Evolutionary conservation across 1,140 invertebrate species (phyloP).

Genomic region (Polyergus mexicanus): DNA sequence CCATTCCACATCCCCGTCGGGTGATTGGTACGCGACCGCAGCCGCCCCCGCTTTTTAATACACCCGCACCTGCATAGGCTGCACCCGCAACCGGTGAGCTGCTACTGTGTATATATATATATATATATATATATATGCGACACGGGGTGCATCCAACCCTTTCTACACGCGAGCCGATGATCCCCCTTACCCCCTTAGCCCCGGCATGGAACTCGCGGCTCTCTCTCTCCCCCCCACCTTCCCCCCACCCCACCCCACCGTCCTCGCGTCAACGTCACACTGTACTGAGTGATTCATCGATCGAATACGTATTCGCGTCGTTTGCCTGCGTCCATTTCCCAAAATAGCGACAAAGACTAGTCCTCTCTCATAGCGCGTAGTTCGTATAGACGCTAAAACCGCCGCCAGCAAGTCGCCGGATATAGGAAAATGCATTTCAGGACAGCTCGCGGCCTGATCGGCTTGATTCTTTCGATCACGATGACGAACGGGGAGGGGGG

Average conservation of each 20-base stretch:
- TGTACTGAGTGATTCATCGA: slow-evolving; percentile 83
- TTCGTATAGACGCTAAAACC: slow-evolving; percentile 64
- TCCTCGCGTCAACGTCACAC: slow-evolving; percentile 81
- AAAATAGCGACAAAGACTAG: slow-evolving; percentile 81
- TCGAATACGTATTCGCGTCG: slow-evolving; percentile 77
- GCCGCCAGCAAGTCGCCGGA: slow-evolving; percentile 70
- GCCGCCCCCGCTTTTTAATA: slow-evolving; percentile 83
- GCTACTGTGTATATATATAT: slow-evolving; percentile 64
- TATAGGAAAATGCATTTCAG: slow-evolving; percentile 74
- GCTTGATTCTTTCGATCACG: slow-evolving; percentile 43
- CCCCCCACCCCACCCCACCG: too few species aligned
- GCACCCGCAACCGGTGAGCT: slow-evolving; percentile 74
- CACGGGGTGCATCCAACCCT: slow-evolving; percentile 66
- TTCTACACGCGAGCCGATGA: slow-evolving; percentile 35
- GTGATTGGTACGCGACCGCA: slow-evolving; percentile 83
- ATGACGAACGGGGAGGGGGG: slow-evolving; percentile 40
- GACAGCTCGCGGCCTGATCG: slow-evolving; percentile 61
- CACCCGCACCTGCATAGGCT: slow-evolving; percentile 80
- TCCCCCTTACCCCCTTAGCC: slow-evolving; percentile 23
- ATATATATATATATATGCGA: slow-evolving; percentile 53
- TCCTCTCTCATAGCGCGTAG: slow-evolving; percentile 62
- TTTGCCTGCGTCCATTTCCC: slow-evolving; percentile 76
- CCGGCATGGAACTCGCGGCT: slow-evolving; percentile 45
- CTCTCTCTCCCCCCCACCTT: not conserved
- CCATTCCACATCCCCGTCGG: slow-evolving; percentile 72